Base-by-base conservation (phyloP, 2,888 invertebrate genomes). In the Chalcosyrphus nemorum region DNA sequence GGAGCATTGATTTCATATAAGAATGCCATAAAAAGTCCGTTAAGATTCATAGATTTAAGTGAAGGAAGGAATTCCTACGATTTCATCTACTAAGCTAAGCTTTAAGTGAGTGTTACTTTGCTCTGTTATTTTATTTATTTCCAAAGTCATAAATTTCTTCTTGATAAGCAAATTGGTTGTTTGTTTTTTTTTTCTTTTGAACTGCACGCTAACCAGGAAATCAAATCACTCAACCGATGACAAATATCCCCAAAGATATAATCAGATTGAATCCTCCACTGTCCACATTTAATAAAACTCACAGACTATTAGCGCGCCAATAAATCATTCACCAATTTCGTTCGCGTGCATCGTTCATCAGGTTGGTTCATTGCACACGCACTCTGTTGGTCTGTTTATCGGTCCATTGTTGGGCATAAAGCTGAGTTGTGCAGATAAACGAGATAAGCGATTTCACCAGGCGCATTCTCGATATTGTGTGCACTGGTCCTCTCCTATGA, bases 311-410 rank as follows among this genome's bases (percentile, higher is more conserved):
- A 65, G 70, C 24, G 35, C 13, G 41, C 57, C 52, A 68, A 78
- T 82, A 77, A 82, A 82, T 80, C 84, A 80, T 70, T 84, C 68
- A 75, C 13, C 61, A 59, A 77, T 47, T 74, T 78, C 68, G 82
- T 74, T 78, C 68, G 82, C 82, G 72, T 82, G 82, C 72, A 68
- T 63, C 66, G 66, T 61, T 68, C 65, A 75, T 54, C 78, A 74
- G 78, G 78, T 78, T 84, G 72, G 65, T 65, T 68, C 57, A 72
- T 21, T 80, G 65, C 65, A 72, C 80, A 80, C 84, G 74, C 80
- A 80, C 68, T 80, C 63, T 84, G 50, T 54, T 66, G 47, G 57
- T 57, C 54, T 68, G 43, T 74, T 84, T 74, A 80, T 74, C 63
- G 82, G 74, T 63, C 74, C 56, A 84, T 80, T 80, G 80, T 84